A percentile compares a stretch with the other conserved stretches of the same genome.
Evolutionary conservation across 2,113 vertebrate genomes (phyloP).

Genomic region (Capricornis sumatraensis): DNA sequence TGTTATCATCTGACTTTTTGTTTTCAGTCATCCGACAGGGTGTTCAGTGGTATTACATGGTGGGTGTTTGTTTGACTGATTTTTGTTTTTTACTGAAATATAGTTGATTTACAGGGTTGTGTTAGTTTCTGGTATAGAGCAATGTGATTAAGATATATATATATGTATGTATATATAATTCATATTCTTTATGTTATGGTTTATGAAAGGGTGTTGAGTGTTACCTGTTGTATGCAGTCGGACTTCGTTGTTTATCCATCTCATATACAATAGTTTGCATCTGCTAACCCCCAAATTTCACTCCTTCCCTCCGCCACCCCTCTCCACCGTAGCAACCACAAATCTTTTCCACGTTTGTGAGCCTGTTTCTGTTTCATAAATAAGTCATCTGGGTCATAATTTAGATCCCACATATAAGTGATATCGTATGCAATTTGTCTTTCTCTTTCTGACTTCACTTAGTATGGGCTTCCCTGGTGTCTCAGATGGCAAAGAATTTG

Average conservation of each 20-base stretch:
- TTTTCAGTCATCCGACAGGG: neutral
- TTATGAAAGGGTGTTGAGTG: neutral
- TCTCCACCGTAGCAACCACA: neutral
- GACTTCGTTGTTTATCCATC: neutral
- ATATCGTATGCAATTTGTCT: neutral
- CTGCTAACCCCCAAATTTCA: rapidly evolving
- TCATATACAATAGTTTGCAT: neutral
- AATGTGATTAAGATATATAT: neutral
- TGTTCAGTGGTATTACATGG: neutral
- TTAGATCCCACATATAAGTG: neutral
- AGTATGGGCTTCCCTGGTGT: neutral
- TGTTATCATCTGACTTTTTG: neutral
- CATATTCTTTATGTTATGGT: neutral
- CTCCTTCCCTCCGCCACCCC: neutral
- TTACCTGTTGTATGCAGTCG: neutral
- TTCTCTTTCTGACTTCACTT: neutral
- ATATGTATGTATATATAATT: neutral
- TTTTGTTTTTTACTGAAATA: neutral
- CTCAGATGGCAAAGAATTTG: neutral
- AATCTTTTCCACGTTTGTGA: neutral
- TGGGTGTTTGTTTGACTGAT: neutral
- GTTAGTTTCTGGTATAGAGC: neutral
- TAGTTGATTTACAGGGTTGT: neutral
- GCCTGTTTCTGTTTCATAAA: neutral
- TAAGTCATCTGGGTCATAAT: neutral